Evolutionary conservation across 2,888 invertebrate genomes (phyloP).

Genomic region (Bugulina stolonifera): DNA sequence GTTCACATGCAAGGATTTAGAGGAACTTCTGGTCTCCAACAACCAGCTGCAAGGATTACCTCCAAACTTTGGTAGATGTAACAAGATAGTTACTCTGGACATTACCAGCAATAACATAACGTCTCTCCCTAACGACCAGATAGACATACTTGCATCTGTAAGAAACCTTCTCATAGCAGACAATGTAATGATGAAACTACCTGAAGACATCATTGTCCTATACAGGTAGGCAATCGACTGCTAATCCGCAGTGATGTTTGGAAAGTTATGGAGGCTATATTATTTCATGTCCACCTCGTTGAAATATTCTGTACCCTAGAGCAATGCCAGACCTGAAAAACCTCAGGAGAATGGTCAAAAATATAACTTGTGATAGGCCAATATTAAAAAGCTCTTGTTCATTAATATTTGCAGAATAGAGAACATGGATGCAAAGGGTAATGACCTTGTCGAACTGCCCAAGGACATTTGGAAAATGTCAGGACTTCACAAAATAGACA

Average conservation of each 20-base stretch:
- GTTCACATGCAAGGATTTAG: conserved; percentile 57
- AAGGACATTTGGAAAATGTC: conserved; percentile 45
- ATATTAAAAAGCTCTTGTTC: no score
- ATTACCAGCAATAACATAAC: conserved; percentile 40
- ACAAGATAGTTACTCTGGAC: conserved; percentile 39
- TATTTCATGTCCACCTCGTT: no score
- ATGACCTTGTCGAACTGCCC: conserved; percentile 43
- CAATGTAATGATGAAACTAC: conserved; percentile 25
- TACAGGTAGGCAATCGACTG: conserved; percentile 6
- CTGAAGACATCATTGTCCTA: conserved; percentile 25
- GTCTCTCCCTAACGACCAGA: conserved; percentile 35
- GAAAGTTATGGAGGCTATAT: no score
- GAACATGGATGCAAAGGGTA: conserved; percentile 38
- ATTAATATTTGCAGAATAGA: conserved; percentile 40
- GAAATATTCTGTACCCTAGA: no score
- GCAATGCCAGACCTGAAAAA: no score
- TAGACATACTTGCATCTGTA: conserved; percentile 23
- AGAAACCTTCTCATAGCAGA: conserved; percentile 25
- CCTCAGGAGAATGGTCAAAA: no score
- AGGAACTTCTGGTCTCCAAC: conserved; percentile 40
- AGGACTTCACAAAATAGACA: conserved; percentile 66
- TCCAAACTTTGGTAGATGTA: conserved; percentile 38
- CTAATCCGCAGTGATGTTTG: no score
- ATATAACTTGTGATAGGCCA: no score
- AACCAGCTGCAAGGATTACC: conserved; percentile 42